phyloP scores from a whole-genome alignment of 2,888 invertebrate species.

The Craniophora ligustri region DNA sequence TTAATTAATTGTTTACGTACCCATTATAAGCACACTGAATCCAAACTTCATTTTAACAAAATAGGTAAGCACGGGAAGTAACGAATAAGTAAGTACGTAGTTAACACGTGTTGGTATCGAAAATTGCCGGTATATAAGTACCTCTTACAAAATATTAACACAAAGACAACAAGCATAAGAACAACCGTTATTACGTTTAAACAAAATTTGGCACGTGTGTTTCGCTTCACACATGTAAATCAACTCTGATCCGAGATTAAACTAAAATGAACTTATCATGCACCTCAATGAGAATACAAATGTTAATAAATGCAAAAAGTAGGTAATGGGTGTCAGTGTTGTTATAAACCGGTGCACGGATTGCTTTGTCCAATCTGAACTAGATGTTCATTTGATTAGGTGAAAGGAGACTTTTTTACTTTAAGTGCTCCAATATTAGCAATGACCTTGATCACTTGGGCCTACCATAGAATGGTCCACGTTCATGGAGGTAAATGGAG shows the following conservation, averaged over 20 bases:
- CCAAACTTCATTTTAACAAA: conserved; percentile 53
- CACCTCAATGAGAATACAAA: conserved; percentile 67
- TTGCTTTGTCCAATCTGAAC: conserved; percentile 27
- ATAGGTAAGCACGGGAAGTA: not conserved
- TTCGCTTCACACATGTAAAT: conserved; percentile 53
- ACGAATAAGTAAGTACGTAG: not conserved
- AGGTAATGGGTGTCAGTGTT: conserved; percentile 55
- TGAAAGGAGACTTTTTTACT: conserved; percentile 69
- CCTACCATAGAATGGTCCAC: conserved; percentile 36
- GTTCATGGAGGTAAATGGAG: conserved; percentile 7
- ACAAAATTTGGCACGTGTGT: conserved; percentile 43
- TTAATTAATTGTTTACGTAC: conserved; percentile 44
- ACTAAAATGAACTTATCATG: conserved; percentile 75
- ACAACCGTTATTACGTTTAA: conserved; percentile 32
- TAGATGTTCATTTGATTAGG: conserved; percentile 54
- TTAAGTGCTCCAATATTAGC: conserved; percentile 66
- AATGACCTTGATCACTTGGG: conserved; percentile 70
- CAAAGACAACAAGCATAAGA: conserved; percentile 18
- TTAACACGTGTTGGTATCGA: conserved; percentile 20
- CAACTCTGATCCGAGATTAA: conserved; percentile 62
- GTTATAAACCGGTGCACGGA: conserved; percentile 49
- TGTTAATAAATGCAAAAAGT: conserved; percentile 73
- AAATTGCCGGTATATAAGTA: conserved; percentile 8
- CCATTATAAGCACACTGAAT: conserved; percentile 50
- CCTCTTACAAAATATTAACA: conserved; percentile 6